Evolutionary conservation across 2,888 invertebrate species (phyloP).

Genomic region (Tridacna crocea): DNA sequence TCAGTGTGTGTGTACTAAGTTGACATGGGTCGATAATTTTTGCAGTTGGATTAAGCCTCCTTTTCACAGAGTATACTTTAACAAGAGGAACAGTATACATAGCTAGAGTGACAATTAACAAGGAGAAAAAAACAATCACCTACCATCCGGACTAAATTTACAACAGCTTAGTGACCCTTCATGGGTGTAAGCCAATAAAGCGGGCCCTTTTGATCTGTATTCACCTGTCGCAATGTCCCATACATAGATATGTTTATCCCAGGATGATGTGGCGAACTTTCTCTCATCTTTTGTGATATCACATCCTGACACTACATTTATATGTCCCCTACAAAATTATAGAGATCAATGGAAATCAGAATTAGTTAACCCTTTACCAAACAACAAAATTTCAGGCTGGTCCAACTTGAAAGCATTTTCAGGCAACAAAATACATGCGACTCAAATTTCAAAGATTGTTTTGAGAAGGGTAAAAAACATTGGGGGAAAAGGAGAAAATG

Average conservation of each 20-base stretch:
- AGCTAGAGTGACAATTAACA: too few relatives aligned
- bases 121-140: constrained; percentile 1
- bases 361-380: too few relatives aligned
- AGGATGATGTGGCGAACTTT: constrained; percentile 82
- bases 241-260: constrained; percentile 82
- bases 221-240: constrained; percentile 83
- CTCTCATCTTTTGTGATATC: constrained; percentile 80
- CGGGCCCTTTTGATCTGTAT: constrained; percentile 82
- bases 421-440: too few relatives aligned
- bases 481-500: neutral
- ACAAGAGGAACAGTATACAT: too few relatives aligned
- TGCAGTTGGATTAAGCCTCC: too few relatives aligned
- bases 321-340: constrained; percentile 77
- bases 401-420: too few relatives aligned
- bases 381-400: too few relatives aligned
- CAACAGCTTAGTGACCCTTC: constrained; percentile 83
- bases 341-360: too few relatives aligned
- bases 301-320: constrained; percentile 80
- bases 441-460: neutral
- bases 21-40: too few relatives aligned
- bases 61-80: too few relatives aligned
- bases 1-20: too few relatives aligned
- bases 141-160: constrained; percentile 81
- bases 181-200: constrained; percentile 77
- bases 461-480: neutral